Conservation (phyloP, 2,113 vertebrate species). For the Fregetta grallaria region DNA sequence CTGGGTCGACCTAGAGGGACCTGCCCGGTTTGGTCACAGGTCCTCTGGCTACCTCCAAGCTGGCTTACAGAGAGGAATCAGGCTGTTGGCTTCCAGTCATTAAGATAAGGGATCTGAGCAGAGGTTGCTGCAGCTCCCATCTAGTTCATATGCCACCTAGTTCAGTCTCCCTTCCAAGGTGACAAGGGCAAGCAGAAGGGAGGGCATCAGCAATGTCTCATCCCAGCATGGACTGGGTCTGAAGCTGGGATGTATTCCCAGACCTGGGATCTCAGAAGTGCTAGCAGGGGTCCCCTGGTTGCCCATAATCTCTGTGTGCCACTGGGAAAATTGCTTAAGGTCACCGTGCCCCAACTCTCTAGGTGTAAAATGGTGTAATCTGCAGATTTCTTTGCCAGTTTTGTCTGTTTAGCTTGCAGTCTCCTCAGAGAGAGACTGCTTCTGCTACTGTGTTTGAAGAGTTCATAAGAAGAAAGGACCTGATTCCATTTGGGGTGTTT, state of each 20-base stretch:
- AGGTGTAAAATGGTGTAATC: neutral
- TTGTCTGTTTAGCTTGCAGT: neutral
- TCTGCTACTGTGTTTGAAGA: neutral
- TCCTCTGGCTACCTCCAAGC: neutral
- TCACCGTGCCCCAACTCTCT: neutral
- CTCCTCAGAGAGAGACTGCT: neutral
- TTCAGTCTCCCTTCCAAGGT: neutral
- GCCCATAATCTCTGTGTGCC: neutral
- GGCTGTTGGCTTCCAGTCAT: neutral
- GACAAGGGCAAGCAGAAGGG: neutral
- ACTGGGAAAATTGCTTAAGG: neutral
- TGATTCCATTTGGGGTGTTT: neutral
- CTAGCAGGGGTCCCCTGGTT: neutral
- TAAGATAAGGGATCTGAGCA: neutral
- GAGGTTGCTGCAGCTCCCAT: neutral
- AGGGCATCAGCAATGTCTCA: neutral
- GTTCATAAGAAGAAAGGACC: neutral
- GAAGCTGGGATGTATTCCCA: neutral
- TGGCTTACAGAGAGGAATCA: neutral
- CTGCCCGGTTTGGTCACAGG: neutral
- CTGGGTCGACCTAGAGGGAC: neutral
- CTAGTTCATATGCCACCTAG: neutral
- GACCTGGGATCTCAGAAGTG: neutral
- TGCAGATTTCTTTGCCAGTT: neutral
- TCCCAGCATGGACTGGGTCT: neutral